phyloP scores from a whole-genome alignment of 2,113 vertebrate species.

The Scalopus aquaticus region DNA sequence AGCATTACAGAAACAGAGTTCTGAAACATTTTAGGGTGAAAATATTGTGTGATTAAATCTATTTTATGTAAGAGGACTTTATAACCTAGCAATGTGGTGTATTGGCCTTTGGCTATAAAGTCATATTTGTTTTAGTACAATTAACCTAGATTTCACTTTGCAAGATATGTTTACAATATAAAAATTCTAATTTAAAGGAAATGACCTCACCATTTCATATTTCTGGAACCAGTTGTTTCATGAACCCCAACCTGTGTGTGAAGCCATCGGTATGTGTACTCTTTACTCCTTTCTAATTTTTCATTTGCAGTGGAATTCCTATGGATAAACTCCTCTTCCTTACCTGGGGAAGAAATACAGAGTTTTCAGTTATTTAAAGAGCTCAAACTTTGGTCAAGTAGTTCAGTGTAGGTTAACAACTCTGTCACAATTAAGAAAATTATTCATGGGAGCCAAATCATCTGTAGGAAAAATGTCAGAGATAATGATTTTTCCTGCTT shows the following conservation, averaged over 20 bases:
- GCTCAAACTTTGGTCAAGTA: background rate
- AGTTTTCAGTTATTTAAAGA: constrained; percentile 49
- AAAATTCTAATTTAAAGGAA: constrained; percentile 81
- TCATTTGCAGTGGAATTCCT: constrained; percentile 65
- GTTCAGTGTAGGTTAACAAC: background rate
- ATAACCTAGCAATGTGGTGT: background rate
- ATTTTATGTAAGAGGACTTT: constrained; percentile 28
- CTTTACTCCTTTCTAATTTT: constrained; percentile 79
- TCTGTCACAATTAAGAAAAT: background rate
- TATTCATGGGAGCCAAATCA: background rate
- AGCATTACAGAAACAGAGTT: constrained; percentile 28
- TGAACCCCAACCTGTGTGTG: constrained; percentile 82
- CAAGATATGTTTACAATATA: constrained; percentile 75
- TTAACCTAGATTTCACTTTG: constrained; percentile 81
- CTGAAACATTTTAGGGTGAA: constrained; percentile 60
- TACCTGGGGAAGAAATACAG: constrained; percentile 82
- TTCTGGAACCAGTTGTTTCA: constrained; percentile 80
- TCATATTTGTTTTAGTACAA: constrained; percentile 79
- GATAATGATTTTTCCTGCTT: constrained; percentile 25
- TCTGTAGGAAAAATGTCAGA: constrained; percentile 24
- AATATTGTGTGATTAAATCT: constrained; percentile 51
- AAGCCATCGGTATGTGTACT: constrained; percentile 86
- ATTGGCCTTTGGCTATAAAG: constrained; percentile 70
- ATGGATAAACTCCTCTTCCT: constrained; percentile 73
- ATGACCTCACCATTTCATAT: constrained; percentile 87